Conservation (phyloP, 2,797 vertebrate genomes). For the Stomatorhinus walkeri region DNA sequence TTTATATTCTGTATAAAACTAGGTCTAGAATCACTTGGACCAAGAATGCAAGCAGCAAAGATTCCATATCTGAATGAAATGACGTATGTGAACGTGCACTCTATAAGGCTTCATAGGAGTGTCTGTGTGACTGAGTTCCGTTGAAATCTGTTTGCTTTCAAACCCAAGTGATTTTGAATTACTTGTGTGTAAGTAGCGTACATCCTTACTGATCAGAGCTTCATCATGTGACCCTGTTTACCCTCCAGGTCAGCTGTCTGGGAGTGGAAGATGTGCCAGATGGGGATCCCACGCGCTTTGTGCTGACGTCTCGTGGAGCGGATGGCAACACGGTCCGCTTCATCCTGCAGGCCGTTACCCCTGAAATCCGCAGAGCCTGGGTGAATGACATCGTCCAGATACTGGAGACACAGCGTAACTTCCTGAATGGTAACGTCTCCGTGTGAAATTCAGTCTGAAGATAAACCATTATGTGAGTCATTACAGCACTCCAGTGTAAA, state of each 20-base stretch:
- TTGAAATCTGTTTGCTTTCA: not conserved
- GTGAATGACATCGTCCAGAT: slow-evolving; percentile 74
- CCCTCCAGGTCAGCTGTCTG: slow-evolving; percentile 73
- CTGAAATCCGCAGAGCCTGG: slow-evolving; percentile 68
- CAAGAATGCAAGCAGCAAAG: not conserved
- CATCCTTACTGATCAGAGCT: not conserved
- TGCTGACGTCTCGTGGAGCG: slow-evolving; percentile 71
- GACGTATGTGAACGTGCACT: not conserved
- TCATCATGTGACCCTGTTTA: slow-evolving; percentile 3
- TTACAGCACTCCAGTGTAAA: not conserved
- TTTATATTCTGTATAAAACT: not conserved
- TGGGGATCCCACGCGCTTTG: slow-evolving; percentile 65
- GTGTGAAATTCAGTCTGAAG: not conserved
- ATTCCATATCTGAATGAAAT: not conserved
- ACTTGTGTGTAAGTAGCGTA: not conserved
- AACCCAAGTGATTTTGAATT: not conserved
- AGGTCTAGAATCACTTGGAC: not conserved
- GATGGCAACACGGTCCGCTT: slow-evolving; percentile 65
- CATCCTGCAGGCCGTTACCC: slow-evolving; percentile 63
- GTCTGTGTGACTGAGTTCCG: not conserved
- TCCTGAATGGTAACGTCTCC: slow-evolving; percentile 69
- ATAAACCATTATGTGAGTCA: not conserved
- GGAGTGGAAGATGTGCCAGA: slow-evolving; percentile 68
- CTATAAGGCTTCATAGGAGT: not conserved
- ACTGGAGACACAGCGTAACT: slow-evolving; percentile 79